phyloP scores from a whole-genome alignment of 2,797 vertebrate genomes.

The Microcaecilia unicolor region DNA sequence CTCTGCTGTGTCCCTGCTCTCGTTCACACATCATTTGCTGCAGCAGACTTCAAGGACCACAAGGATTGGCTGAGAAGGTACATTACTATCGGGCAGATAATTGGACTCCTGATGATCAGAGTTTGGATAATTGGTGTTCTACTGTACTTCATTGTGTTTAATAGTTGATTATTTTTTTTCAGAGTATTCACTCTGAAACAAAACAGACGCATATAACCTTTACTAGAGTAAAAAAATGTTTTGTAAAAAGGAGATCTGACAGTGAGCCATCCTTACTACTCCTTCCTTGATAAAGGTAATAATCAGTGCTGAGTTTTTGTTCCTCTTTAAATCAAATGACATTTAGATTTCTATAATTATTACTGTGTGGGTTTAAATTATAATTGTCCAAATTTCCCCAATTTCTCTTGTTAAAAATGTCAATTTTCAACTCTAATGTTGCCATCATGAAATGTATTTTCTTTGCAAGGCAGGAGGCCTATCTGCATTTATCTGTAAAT shows the following conservation, averaged over 20 bases:
- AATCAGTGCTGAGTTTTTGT: slow-evolving; percentile 7
- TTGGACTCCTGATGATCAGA: too few species aligned
- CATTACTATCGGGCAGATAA: too few species aligned
- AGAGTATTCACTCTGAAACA: too few species aligned
- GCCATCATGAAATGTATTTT: slow-evolving; percentile 12
- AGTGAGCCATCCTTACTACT: neutral
- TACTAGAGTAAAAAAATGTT: too few species aligned
- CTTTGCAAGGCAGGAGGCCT: neutral
- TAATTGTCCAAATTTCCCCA: slow-evolving; percentile 12
- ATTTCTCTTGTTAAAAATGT: slow-evolving; percentile 10
- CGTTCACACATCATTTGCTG: too few species aligned
- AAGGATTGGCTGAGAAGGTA: too few species aligned
- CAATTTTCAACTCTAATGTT: slow-evolving; percentile 1
- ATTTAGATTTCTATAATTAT: slow-evolving; percentile 16
- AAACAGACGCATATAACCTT: too few species aligned
- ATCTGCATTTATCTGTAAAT: slow-evolving; percentile 1
- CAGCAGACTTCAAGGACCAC: too few species aligned
- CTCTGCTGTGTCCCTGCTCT: too few species aligned
- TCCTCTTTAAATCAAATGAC: slow-evolving; percentile 17
- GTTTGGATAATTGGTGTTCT: too few species aligned
- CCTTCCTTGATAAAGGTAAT: neutral
- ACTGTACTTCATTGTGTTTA: too few species aligned
- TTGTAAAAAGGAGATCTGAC: neutral
- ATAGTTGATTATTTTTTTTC: too few species aligned
- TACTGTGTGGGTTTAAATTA: slow-evolving; percentile 2